Evolutionary conservation across 2,797 vertebrate genomes (phyloP).

Genomic region (Smutsia temminckii): DNA sequence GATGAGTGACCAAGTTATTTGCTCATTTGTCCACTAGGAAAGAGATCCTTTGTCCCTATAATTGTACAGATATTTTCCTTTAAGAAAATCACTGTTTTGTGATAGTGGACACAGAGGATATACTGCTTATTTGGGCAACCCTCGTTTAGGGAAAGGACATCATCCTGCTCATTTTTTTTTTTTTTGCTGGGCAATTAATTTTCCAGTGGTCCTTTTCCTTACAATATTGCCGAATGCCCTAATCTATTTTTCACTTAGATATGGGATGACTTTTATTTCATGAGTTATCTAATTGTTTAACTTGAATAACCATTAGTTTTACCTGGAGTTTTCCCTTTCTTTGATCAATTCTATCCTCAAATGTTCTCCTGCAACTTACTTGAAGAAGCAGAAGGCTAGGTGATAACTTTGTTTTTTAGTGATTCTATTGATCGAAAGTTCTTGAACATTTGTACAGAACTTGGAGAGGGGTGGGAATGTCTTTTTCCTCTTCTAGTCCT

Average conservation of each 20-base stretch:
- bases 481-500: background rate
- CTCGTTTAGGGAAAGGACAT: background rate
- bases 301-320: background rate
- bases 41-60: background rate
- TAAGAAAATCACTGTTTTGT: background rate
- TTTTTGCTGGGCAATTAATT: background rate
- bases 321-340: background rate
- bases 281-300: background rate
- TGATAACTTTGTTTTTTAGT: background rate
- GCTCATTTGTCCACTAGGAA: background rate
- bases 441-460: background rate
- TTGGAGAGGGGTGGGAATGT: background rate
- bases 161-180: background rate
- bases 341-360: background rate
- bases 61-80: background rate
- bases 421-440: background rate
- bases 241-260: background rate
- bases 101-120: background rate
- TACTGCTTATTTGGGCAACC: background rate
- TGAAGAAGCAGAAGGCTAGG: background rate
- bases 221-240: background rate
- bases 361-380: background rate
- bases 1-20: background rate
- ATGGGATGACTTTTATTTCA: background rate
- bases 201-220: background rate